Evolutionary conservation across 2,797 vertebrate genomes (phyloP).

Genomic region (Xenops minutus): DNA sequence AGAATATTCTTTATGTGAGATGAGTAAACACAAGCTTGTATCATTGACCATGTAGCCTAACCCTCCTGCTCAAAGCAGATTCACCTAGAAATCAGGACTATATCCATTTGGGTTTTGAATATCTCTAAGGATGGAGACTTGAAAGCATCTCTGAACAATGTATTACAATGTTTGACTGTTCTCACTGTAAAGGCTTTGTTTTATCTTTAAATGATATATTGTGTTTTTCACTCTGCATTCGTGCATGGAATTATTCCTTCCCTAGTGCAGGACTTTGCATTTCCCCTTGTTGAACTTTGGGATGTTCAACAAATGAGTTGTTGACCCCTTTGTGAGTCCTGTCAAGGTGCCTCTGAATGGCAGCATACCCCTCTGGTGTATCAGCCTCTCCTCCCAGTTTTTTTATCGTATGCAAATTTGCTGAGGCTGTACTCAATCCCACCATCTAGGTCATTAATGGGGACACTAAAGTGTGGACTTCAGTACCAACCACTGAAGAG

Average conservation of each 20-base stretch:
- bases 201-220: not conserved
- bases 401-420: not conserved
- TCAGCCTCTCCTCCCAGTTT: not conserved
- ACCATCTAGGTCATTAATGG: not conserved
- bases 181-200: not conserved
- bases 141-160: not conserved
- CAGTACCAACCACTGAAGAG: rapidly evolving
- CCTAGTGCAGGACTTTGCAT: not conserved
- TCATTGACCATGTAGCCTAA: not conserved
- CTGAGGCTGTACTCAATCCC: not conserved
- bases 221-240: not conserved
- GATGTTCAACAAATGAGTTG: not conserved
- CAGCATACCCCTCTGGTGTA: not conserved
- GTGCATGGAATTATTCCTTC: not conserved
- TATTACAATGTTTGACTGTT: not conserved
- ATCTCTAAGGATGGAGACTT: not conserved
- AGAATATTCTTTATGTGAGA: not conserved
- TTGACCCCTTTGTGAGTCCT: not conserved
- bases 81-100: not conserved
- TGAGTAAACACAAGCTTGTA: not conserved
- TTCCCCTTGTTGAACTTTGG: not conserved
- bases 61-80: not conserved
- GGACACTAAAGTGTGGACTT: not conserved
- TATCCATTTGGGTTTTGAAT: not conserved
- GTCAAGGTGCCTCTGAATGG: not conserved